Conservation (phyloP, 2,888 invertebrate genomes). For the Hartigia nigra region DNA sequence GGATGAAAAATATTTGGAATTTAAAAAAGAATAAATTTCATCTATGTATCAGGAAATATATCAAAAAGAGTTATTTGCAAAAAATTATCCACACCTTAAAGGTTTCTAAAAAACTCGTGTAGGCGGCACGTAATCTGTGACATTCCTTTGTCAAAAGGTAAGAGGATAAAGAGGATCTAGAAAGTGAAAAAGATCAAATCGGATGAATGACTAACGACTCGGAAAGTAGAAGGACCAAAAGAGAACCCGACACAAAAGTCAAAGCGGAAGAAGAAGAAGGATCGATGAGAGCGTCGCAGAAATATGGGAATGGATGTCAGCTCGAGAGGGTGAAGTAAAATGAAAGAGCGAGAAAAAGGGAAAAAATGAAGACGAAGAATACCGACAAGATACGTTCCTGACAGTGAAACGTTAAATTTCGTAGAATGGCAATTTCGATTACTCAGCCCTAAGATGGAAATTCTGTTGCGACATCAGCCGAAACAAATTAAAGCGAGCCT, state of each 20-base stretch:
- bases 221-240: neutral
- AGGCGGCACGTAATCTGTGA: neutral
- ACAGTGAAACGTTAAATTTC: neutral
- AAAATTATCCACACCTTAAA: neutral
- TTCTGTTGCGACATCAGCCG: conserved; percentile 36
- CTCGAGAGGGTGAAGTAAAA: neutral
- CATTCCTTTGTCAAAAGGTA: neutral
- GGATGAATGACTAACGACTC: neutral
- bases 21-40: too few relatives aligned
- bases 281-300: neutral
- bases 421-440: conserved; percentile 3
- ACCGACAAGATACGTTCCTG: neutral
- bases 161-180: neutral
- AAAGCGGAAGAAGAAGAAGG: neutral
- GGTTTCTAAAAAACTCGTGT: neutral
- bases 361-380: neutral
- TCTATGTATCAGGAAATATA: neutral
- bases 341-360: neutral
- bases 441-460: conserved; percentile 33
- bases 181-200: neutral
- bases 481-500: conserved; percentile 35
- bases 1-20: too few relatives aligned
- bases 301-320: neutral
- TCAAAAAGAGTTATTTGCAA: neutral
- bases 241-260: neutral